phyloP scores from a whole-genome alignment of 2,888 invertebrate species.

The Lasius fuliginosus region DNA sequence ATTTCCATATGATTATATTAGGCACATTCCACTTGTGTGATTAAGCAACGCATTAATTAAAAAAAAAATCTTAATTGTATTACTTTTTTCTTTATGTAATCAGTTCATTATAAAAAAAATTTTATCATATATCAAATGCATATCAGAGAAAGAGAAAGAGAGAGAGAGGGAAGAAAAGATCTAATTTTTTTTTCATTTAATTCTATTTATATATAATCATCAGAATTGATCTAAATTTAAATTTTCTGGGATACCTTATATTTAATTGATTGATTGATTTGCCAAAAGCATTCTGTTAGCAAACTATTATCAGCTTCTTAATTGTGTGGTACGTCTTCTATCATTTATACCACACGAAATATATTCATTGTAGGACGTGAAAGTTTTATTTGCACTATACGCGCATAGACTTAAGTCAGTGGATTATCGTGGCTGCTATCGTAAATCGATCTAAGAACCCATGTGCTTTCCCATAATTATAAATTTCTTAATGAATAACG shows the following conservation, averaged over 20 bases:
- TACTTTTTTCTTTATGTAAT: no score
- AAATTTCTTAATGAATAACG: slow-evolving; percentile 21
- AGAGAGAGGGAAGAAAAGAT: no score
- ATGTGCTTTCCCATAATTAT: slow-evolving; percentile 13
- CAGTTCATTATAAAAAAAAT: not conserved
- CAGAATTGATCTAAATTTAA: slow-evolving; percentile 20
- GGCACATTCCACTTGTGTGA: not conserved
- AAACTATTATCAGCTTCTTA: slow-evolving; percentile 6
- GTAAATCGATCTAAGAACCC: not conserved
- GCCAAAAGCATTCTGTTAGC: slow-evolving; percentile 4
- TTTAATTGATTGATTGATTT: not conserved
- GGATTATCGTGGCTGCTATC: slow-evolving; percentile 20
- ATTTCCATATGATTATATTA: slow-evolving; percentile 9
- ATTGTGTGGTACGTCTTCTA: not conserved
- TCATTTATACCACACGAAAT: slow-evolving; percentile 13
- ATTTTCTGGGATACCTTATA: not conserved
- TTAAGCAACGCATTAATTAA: slow-evolving; percentile 2
- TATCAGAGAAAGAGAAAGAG: no score
- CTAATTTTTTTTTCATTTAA: not conserved
- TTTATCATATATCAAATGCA: not conserved
- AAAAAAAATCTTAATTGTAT: not conserved
- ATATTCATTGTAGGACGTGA: slow-evolving; percentile 24
- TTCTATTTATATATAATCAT: not conserved
- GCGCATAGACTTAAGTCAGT: slow-evolving; percentile 22
- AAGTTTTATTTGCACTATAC: slow-evolving; percentile 38